Evolutionary conservation across 1,140 invertebrate species (phyloP).

Genomic region (Tribolium castaneum): DNA sequence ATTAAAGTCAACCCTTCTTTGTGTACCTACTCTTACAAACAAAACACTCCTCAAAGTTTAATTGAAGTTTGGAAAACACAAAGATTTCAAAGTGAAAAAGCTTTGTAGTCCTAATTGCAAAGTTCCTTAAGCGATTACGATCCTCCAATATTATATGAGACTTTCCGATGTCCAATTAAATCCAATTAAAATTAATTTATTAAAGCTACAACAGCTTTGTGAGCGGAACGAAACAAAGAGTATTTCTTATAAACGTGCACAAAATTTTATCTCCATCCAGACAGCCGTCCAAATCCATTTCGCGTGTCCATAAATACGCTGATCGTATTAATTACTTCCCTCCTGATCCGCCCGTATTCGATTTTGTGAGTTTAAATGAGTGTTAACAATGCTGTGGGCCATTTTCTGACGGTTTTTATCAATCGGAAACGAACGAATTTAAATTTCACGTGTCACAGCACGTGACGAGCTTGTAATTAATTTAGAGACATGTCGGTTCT

Average conservation of each 20-base stretch:
- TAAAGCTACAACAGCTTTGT: neutral
- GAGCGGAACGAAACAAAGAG: neutral
- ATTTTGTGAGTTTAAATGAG: neutral
- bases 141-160: constrained; percentile 29
- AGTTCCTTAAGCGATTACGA: constrained; percentile 27
- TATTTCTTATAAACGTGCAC: neutral
- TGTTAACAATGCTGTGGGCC: neutral
- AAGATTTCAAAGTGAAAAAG: constrained; percentile 34
- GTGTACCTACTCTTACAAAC: constrained; percentile 32
- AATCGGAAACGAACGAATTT: neutral
- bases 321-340: neutral
- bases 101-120: constrained; percentile 29
- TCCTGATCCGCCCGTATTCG: neutral
- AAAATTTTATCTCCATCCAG: neutral
- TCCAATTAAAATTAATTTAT: constrained; percentile 7
- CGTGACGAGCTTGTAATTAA: neutral
- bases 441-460: neutral
- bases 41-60: constrained; percentile 32
- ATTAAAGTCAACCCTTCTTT: constrained; percentile 34
- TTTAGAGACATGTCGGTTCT: neutral
- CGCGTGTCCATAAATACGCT: neutral
- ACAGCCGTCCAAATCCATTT: neutral
- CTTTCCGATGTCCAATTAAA: constrained; percentile 32
- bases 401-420: neutral
- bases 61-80: constrained; percentile 30